phyloP scores from a whole-genome alignment of 2,888 invertebrate species.

The Eilema depressum region DNA sequence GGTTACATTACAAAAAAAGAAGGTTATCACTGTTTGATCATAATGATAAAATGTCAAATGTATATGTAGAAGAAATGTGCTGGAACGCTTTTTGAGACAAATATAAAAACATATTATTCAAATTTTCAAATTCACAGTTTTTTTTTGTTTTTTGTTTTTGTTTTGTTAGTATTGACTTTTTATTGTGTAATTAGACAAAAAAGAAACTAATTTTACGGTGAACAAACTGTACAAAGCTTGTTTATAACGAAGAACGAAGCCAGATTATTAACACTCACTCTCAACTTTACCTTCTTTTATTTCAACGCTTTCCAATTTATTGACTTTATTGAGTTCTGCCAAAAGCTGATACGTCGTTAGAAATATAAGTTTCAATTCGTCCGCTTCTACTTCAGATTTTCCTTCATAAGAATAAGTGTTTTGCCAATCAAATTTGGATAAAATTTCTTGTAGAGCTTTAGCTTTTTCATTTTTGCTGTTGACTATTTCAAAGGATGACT shows the following conservation, averaged over 20 bases:
- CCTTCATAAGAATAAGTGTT: constrained; percentile 56
- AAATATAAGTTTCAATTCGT: constrained; percentile 57
- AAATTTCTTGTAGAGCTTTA: constrained; percentile 44
- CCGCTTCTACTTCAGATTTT: constrained; percentile 51
- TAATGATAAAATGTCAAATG: too few relatives aligned
- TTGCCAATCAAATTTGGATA: constrained; percentile 64
- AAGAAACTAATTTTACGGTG: neutral
- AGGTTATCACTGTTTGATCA: neutral
- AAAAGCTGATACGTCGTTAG: constrained; percentile 62
- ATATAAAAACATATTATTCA: too few relatives aligned
- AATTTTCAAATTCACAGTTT: too few relatives aligned
- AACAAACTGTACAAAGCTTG: constrained; percentile 55
- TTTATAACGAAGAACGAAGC: constrained; percentile 36
- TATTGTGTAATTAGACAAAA: neutral
- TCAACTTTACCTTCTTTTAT: constrained; percentile 56
- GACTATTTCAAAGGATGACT: constrained; percentile 30
- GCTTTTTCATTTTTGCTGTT: constrained; percentile 53
- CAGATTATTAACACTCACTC: constrained; percentile 42
- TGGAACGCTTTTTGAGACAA: too few relatives aligned
- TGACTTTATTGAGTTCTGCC: constrained; percentile 53
- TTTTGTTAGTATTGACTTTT: too few relatives aligned
- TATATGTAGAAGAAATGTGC: too few relatives aligned
- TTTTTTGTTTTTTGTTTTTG: too few relatives aligned
- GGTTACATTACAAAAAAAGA: neutral
- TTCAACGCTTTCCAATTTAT: constrained; percentile 33